Evolutionary conservation across 1,140 invertebrate genomes (phyloP), one percentile per base, ranked within the genome.

Genomic region (Theocolax elegans): DNA sequence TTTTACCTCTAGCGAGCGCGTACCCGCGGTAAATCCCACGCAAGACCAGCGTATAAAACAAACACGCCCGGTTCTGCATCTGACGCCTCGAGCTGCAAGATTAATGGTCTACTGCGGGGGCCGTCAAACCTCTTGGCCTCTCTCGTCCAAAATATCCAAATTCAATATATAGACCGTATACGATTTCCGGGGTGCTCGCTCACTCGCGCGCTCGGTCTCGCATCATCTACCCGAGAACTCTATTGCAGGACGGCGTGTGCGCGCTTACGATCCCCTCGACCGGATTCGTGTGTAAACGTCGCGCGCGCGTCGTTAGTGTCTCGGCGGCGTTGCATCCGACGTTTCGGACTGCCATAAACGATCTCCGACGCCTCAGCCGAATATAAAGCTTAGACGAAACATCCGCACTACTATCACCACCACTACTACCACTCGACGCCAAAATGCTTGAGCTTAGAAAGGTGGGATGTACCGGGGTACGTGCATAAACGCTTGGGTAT

Each of bases 121-220:
- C 29, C 29, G 15, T 35, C 51, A 29, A 29, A 23, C 35, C 38
- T 23, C 35, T 42, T 59, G 35, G 31, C 31, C n/a, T n/a, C n/a
- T 17, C 48, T 51, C 29, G 31, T 23, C 19, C 63, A 29, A 66
- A 66, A 56, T 56, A 66, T 31, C 13, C 49, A 17, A 64, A 21
- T 51, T 54, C 40, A 29, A 44, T 31, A 44, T 15, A 59, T 10
- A 15, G 15, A n/a, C 3, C n/a, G 17, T 27, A n/a, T n/a, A n/a
- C 13, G 9, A 54, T 27, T 21, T 3, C 15, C 1, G 19, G 4
- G 17, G n/a, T n/a, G 12, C 6, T 27, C 1, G 23, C 1, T 27
- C 3, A 12, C 23, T 6, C 15, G 9, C 48, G 8, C 23, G 17
- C 12, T 25, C 4, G 12, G 23, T 48, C 23, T 23, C 17, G 48